A percentile compares a stretch with the other conserved stretches of the same genome.
phyloP scores from a whole-genome alignment of 2,113 vertebrate genomes.

The Xyliphius kryptos region DNA sequence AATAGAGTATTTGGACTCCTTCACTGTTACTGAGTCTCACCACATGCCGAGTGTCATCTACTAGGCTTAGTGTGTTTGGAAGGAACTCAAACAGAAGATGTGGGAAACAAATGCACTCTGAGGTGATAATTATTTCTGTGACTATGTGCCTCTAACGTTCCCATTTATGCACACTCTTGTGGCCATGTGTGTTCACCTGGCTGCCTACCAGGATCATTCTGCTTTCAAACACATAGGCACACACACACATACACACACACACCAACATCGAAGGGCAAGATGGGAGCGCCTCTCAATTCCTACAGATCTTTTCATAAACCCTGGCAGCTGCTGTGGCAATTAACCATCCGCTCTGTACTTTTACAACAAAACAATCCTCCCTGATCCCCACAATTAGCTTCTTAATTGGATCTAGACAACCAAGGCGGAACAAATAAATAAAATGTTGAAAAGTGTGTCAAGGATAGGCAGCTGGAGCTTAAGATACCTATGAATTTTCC shows the following conservation, averaged over 20 bases:
- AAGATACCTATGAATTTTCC: constrained; percentile 34
- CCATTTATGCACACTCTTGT: constrained; percentile 22
- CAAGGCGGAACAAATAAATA: constrained; percentile 61
- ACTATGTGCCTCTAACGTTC: constrained; percentile 42
- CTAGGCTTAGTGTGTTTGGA: constrained; percentile 48
- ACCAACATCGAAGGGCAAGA: constrained; percentile 28
- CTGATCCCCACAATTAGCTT: constrained; percentile 66
- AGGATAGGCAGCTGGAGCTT: constrained; percentile 38
- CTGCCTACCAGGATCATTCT: constrained; percentile 51
- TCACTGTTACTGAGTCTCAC: constrained; percentile 63
- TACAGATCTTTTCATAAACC: constrained; percentile 61
- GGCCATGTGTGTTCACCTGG: constrained; percentile 47
- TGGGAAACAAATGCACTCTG: constrained; percentile 48
- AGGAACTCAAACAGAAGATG: constrained; percentile 22
- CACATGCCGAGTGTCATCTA: constrained; percentile 70
- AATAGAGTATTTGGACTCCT: constrained; percentile 56
- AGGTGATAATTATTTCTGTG: constrained; percentile 62
- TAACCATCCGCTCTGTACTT: constrained; percentile 65
- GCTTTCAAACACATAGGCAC: neutral
- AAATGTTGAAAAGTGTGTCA: constrained; percentile 44
- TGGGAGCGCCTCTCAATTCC: constrained; percentile 30
- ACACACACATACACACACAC: constrained; percentile 17
- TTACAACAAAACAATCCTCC: constrained; percentile 62
- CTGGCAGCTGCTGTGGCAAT: constrained; percentile 67
- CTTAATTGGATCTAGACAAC: constrained; percentile 71